Evolutionary conservation across 2,797 vertebrate species (phyloP), one percentile per base, ranked within the genome.

Genomic region (Momotus momota): DNA sequence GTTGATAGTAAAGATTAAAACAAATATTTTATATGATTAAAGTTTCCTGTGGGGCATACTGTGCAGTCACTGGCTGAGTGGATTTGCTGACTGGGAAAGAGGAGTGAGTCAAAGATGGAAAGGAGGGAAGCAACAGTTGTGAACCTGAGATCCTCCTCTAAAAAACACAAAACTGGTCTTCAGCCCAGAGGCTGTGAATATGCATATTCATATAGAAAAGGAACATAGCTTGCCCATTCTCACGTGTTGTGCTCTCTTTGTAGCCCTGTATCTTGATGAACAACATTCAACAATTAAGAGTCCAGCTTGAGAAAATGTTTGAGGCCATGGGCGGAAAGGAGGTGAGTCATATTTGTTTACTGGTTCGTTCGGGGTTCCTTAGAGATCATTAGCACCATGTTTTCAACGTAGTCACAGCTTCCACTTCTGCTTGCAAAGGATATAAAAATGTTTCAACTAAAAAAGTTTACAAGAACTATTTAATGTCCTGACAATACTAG

Each of bases 311-410:
- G 98, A 99, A 99, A 97, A 99, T 99, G 99, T 99, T 99, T 94
- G 99, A 99, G 97, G 99, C 99, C 74, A 99, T 99, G 99, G 99
- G 99, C 69, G 99, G 99, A 54, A 99, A 99, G 97, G 99, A 99
- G 99, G 99, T 99, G 88, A 86, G 98, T 97, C 14, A 4, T 29
- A 20, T 71, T 88, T 81, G 10, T 69, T 62, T 78, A 20, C 70
- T 94, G 26, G 2, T 66, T 90, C 81, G 35, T 61, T 67, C 45
- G 23, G 23, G 52, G 45, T 55, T 95, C 45, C 92, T 97, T 96
- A 95, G 94, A 97, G 96, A 96, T 96, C 96, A 97, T 96, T 97
- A 97, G 96, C 94, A 92, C 64, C 10, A 5, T 35, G 31, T 74
- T 89, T 78, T 84, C 89, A 77, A 46, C 51, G 45, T 25, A 57